Evolutionary conservation across 2,797 vertebrate genomes (phyloP).

Genomic region (Clarias fuscus): DNA sequence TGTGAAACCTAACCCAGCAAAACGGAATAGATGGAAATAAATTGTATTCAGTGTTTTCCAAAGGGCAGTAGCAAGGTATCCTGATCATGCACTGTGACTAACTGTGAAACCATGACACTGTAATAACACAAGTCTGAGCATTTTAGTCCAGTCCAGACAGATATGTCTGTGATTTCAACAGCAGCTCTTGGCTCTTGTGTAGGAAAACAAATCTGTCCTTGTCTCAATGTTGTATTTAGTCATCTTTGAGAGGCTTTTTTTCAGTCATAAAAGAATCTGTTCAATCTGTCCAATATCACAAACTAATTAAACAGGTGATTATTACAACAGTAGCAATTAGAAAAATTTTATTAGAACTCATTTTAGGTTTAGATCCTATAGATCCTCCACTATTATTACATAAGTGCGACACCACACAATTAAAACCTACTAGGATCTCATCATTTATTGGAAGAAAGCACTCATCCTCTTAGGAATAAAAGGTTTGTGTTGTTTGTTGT

Average conservation of each 20-base stretch:
- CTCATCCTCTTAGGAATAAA: not conserved
- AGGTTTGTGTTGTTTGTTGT: not conserved
- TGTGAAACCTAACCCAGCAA: not conserved
- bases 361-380: not conserved
- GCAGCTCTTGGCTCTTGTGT: not conserved
- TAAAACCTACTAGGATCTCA: not conserved
- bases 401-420: not conserved
- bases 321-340: not conserved
- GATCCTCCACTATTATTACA: not conserved
- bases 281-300: not conserved
- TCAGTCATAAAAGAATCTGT: not conserved
- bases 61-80: not conserved
- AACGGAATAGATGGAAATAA: not conserved
- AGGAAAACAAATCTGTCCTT: not conserved
- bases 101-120: not conserved
- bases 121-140: constrained; percentile 4
- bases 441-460: not conserved
- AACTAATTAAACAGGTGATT: not conserved
- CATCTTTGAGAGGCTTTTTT: not conserved
- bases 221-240: not conserved
- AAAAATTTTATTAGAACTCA: not conserved
- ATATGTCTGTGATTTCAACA: not conserved
- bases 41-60: not conserved
- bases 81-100: constrained; percentile 8
- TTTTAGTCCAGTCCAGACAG: constrained; percentile 2